These are phyloP conservation scores for Caenorhabditis panamensis DNA, from an alignment of 2,888 invertebrate species.

Conservation along the genomic window DNA sequence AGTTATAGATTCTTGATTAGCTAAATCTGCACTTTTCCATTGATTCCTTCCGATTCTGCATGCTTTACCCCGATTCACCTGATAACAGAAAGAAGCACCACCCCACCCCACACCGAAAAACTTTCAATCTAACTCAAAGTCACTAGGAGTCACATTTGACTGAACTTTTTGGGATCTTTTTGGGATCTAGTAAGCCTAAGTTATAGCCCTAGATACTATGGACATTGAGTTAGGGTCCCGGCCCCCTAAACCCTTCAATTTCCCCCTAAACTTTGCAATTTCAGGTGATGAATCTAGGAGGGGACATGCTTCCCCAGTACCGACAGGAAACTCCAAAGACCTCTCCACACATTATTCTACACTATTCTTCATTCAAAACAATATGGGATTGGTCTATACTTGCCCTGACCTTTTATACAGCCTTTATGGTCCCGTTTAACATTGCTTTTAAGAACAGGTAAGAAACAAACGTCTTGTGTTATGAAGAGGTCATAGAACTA, in stretches of 20 bases:
- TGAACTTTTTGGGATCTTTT: background rate
- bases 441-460: slow-evolving; percentile 97
- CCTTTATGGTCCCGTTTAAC: slow-evolving; percentile 98
- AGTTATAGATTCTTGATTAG: slow-evolving; percentile 33
- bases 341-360: slow-evolving; percentile 98
- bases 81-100: slow-evolving; percentile 62
- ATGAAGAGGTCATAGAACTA: too few relatives aligned
- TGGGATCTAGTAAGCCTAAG: too few relatives aligned
- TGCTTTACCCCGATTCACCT: slow-evolving; percentile 7
- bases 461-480: too few relatives aligned
- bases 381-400: slow-evolving; percentile 99
- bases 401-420: slow-evolving; percentile 99
- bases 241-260: slow-evolving; percentile 5
- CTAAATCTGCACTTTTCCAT: slow-evolving; percentile 3
- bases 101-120: slow-evolving; percentile 2
- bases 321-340: slow-evolving; percentile 99
- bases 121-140: slow-evolving; percentile 9
- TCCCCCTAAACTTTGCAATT: slow-evolving; percentile 9
- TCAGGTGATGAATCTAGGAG: slow-evolving; percentile 91
- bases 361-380: slow-evolving; percentile 98
- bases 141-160: slow-evolving; percentile 41
- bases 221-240: slow-evolving; percentile 16
- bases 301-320: slow-evolving; percentile 98
- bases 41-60: slow-evolving; percentile 9
- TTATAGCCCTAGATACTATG: too few relatives aligned